Conservation (phyloP, 2,888 invertebrate genomes). For the Cremastinae sp. region DNA sequence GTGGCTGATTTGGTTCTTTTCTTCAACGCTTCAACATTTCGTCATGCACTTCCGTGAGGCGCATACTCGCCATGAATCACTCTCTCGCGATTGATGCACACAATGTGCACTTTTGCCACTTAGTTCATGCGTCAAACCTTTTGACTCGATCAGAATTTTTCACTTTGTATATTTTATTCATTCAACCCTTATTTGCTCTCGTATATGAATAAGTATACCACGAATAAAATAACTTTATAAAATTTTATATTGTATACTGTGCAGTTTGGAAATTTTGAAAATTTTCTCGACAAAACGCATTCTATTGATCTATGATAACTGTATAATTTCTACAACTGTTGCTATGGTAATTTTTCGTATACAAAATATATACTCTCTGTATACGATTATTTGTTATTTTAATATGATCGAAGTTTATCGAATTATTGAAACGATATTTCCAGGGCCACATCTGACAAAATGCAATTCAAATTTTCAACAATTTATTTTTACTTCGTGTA, state of each 20-base stretch:
- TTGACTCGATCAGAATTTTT: constrained; percentile 12
- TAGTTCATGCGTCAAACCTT: constrained; percentile 46
- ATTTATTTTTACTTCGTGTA: background rate
- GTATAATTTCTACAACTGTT: too few relatives aligned
- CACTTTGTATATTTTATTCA: constrained; percentile 12
- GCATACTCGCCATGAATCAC: constrained; percentile 20
- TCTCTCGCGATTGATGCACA: constrained; percentile 26
- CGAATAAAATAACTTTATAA: too few relatives aligned
- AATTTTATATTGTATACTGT: too few relatives aligned
- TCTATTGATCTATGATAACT: too few relatives aligned
- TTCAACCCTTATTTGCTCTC: background rate
- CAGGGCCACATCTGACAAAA: background rate
- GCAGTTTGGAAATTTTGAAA: too few relatives aligned
- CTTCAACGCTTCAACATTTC: constrained; percentile 31
- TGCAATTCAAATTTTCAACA: background rate
- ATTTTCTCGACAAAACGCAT: too few relatives aligned
- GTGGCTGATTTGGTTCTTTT: constrained; percentile 15
- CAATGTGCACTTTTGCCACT: constrained; percentile 9
- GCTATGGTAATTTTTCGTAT: too few relatives aligned
- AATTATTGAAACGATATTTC: constrained; percentile 1
- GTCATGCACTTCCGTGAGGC: constrained; percentile 25
- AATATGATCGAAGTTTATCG: too few relatives aligned
- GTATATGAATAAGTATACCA: constrained; percentile 18
- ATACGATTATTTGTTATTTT: too few relatives aligned
- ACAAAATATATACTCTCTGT: too few relatives aligned